phyloP scores from a whole-genome alignment of 2,797 vertebrate genomes.

The Setipinna tenuifilis region DNA sequence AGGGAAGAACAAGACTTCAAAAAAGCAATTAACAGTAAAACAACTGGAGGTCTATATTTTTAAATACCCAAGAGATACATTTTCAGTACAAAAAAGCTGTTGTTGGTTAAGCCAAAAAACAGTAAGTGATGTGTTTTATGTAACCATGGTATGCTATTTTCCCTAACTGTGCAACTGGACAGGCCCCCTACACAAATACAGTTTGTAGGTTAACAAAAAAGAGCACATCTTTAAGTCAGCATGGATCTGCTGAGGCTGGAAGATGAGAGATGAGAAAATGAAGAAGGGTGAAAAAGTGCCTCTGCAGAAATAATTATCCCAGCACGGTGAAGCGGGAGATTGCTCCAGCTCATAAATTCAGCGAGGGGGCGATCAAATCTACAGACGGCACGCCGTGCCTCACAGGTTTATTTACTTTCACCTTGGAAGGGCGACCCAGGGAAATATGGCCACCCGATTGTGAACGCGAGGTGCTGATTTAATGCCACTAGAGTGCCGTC shows the following conservation, averaged over 20 bases:
- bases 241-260: not conserved
- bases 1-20: not conserved
- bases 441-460: constrained; percentile 5
- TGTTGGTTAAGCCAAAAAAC: not conserved
- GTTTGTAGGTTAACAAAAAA: not conserved
- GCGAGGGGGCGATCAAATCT: not conserved
- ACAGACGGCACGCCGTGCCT: constrained; percentile 33
- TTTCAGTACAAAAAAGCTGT: not conserved
- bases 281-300: not conserved
- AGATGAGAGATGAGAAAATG: constrained; percentile 4
- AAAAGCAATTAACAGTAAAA: constrained; percentile 4
- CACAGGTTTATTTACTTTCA: constrained; percentile 60
- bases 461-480: not conserved
- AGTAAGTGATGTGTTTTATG: not conserved
- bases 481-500: not conserved
- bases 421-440: constrained; percentile 59
- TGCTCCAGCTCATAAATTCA: constrained; percentile 16
- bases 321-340: not conserved
- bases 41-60: not conserved
- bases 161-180: not conserved
- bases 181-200: not conserved
- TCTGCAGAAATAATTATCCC: constrained; percentile 13
- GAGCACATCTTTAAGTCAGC: not conserved
- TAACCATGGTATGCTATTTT: not conserved
- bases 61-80: constrained; percentile 9